Evolutionary conservation across 2,888 invertebrate species (phyloP), one percentile per base, ranked within the genome.

Genomic region (Drosophila putrida): DNA sequence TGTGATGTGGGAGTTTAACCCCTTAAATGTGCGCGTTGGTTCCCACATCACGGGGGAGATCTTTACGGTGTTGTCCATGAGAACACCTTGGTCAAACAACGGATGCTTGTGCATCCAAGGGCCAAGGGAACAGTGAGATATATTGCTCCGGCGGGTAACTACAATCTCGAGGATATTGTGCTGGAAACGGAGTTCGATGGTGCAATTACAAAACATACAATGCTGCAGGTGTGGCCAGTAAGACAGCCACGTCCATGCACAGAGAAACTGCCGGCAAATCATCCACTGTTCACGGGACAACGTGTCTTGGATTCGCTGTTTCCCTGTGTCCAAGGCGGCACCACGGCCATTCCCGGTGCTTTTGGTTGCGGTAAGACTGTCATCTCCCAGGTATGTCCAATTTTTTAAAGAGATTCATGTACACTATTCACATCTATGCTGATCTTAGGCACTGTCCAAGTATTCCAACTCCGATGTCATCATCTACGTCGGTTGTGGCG

Each of bases 201-300:
- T 10, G 97, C 98, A 91, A 96, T 95, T 89, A 95, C 96, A 58
- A 95, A 97, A 91, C 98, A 95, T 93, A 96, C 95, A 61, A 99
- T 99, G 99, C 93, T 99, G 93, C 99, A 99, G 94, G 97, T 99
- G 75, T 99, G 99, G 99, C 99, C 99, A 3, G 99, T 99, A 81
- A 96, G 99, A 90, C 98, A 98, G 93, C 98, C 99, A 57, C 95
- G 99, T 61, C 99, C 99, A 13, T 96, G 96, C 60, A 96, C 98
- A 4, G 99, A 99, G 93, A 99, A 99, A 94, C 94, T 99, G 82
- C 98, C 98, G 59, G 99, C 99, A 87, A 99, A 99, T 94, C 96
- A 98, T 93, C 99, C 99, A 43, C 95, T 99, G 82, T 95, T 99
- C 66, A 99, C 99, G 75, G 99, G 99, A 0, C 99, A 99, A 93